Conservation (phyloP, 2,888 invertebrate genomes). For the Tethea ocularis region DNA sequence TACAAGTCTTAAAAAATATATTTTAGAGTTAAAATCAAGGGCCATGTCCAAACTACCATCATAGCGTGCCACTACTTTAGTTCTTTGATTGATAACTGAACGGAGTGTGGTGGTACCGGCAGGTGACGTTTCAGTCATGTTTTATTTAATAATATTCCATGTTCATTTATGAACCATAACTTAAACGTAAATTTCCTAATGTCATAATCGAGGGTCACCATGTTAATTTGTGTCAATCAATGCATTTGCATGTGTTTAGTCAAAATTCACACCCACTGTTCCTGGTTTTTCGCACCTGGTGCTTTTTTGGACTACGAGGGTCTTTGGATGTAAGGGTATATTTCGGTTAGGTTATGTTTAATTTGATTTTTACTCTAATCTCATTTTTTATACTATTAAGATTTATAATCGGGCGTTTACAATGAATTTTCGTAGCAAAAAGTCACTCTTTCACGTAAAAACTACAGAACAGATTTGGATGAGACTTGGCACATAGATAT, state of each 20-base stretch:
- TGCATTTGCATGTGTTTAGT: slow-evolving; percentile 28
- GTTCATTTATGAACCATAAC: background rate
- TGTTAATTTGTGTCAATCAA: slow-evolving; percentile 52
- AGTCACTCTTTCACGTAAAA: too few species aligned
- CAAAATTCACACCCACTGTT: slow-evolving; percentile 17
- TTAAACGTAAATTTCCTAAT: slow-evolving; percentile 13
- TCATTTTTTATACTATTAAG: too few species aligned
- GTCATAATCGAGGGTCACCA: slow-evolving; percentile 33
- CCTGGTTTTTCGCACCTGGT: slow-evolving; percentile 17
- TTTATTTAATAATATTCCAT: background rate
- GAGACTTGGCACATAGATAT: too few species aligned
- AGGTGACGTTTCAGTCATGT: background rate
- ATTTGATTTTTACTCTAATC: too few species aligned
- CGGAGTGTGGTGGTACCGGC: slow-evolving; percentile 6
- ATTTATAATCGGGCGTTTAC: too few species aligned
- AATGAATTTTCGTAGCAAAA: too few species aligned
- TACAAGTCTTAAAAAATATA: too few species aligned
- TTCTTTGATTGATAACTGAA: background rate
- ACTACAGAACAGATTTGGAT: too few species aligned
- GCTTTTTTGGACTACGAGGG: slow-evolving; percentile 17
- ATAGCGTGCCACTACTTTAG: too few species aligned
- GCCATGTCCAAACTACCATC: too few species aligned
- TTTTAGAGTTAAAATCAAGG: too few species aligned
- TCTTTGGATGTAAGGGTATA: background rate
- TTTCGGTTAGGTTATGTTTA: too few species aligned